Percentiles rank a stretch among this genome's conserved stretches.
Conservation (phyloP, 2,888 invertebrate genomes). For the Escarpia spicata region DNA sequence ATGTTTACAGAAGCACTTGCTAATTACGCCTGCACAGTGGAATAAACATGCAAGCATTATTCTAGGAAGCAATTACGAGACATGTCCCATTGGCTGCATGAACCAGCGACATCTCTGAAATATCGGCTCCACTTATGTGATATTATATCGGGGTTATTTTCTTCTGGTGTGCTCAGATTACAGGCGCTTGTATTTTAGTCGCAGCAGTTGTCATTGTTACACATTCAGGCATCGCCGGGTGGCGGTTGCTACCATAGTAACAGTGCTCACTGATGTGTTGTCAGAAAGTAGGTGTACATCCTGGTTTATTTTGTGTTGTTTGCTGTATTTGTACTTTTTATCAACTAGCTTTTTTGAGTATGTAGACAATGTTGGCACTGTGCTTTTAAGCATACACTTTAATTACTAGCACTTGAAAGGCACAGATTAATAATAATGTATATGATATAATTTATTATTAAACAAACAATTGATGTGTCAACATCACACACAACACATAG, state of each 20-base stretch:
- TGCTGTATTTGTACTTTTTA: background rate
- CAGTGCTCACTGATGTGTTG: background rate
- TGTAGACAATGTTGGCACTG: background rate
- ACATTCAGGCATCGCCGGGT: background rate
- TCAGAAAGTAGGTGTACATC: background rate
- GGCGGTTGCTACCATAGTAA: background rate
- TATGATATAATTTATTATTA: background rate
- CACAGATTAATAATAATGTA: too few relatives aligned
- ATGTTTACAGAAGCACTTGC: conserved; percentile 16
- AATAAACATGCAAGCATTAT: background rate
- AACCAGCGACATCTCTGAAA: background rate
- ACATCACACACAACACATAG: background rate
- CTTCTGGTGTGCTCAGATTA: background rate
- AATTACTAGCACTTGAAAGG: background rate
- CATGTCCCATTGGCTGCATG: background rate
- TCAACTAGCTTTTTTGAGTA: background rate
- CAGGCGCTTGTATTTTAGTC: background rate
- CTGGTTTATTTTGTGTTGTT: background rate
- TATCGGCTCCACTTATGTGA: background rate
- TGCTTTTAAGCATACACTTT: background rate
- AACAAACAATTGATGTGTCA: background rate
- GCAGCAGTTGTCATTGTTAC: background rate
- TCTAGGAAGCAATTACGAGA: background rate
- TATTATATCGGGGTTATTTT: background rate
- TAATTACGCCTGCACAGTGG: background rate